Evolutionary conservation across 2,797 vertebrate genomes (phyloP).

Genomic region (Anguilla megastoma): DNA sequence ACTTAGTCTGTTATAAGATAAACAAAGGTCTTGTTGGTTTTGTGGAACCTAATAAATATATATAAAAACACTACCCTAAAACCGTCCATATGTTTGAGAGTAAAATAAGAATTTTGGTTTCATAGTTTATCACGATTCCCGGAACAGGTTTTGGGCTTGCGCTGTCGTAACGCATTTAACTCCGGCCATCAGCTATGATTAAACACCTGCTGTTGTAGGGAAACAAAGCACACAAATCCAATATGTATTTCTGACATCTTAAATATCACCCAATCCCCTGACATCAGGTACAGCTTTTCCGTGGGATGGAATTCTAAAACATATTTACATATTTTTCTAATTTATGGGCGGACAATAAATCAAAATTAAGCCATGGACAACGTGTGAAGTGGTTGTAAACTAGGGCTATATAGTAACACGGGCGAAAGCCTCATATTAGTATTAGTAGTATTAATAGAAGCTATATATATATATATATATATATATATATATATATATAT

Average conservation of each 20-base stretch:
- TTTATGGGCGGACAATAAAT: conserved; percentile 99
- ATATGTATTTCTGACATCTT: conserved; percentile 99
- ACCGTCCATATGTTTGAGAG: conserved; percentile 51
- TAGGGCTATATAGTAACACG: conserved; percentile 82
- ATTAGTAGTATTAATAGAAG: conserved; percentile 71
- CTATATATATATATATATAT: background rate
- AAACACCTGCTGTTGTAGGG: conserved; percentile 99
- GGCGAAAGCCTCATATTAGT: conserved; percentile 77
- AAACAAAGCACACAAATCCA: conserved; percentile 99
- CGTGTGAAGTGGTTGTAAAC: conserved; percentile 94
- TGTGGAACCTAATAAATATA: too few relatives aligned
- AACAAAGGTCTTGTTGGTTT: too few relatives aligned
- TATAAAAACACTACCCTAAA: conserved; percentile 26
- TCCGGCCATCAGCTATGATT: conserved; percentile 99
- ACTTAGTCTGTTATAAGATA: background rate
- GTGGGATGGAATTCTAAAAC: conserved; percentile 93
- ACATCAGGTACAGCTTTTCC: conserved; percentile 91
- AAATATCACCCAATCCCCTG: conserved; percentile 98
- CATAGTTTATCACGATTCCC: background rate
- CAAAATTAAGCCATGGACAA: conserved; percentile 99
- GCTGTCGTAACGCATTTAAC: conserved; percentile 99
- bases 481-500: background rate
- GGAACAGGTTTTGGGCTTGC: conserved; percentile 44
- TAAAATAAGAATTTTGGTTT: background rate
- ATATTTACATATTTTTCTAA: conserved; percentile 97